Conservation (phyloP, 2,113 vertebrate species). For the Neolamprologus caudopunctatus region DNA sequence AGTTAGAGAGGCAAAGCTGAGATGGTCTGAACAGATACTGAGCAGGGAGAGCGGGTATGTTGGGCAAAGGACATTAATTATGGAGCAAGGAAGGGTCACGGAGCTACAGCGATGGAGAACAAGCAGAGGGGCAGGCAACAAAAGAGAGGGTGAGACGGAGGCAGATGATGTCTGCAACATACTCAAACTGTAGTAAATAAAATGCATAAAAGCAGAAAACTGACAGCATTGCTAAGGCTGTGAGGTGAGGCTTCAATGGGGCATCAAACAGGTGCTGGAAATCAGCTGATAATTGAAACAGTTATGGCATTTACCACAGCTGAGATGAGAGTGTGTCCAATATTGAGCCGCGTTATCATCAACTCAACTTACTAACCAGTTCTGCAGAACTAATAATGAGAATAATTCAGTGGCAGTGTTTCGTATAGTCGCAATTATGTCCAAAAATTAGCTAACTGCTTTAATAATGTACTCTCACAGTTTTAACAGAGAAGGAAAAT, state of each 20-base stretch:
- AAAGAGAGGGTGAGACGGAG: background rate
- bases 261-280: background rate
- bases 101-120: background rate
- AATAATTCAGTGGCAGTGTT: background rate
- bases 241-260: background rate
- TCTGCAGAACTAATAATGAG: background rate
- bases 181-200: background rate
- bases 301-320: background rate
- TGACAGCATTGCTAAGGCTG: background rate
- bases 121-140: background rate
- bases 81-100: background rate
- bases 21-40: background rate
- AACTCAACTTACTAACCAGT: background rate
- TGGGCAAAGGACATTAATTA: background rate
- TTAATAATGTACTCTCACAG: background rate
- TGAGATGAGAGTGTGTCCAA: background rate
- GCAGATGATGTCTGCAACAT: background rate
- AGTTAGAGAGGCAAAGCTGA: background rate
- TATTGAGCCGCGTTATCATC: background rate
- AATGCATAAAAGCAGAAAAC: accelerated
- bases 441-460: background rate
- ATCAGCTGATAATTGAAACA: background rate
- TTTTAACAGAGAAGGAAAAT: background rate
- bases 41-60: background rate
- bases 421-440: background rate